Evolutionary conservation across 2,113 vertebrate species (phyloP), one percentile per base, ranked within the genome.

Genomic region (Micronycteris hirsuta): DNA sequence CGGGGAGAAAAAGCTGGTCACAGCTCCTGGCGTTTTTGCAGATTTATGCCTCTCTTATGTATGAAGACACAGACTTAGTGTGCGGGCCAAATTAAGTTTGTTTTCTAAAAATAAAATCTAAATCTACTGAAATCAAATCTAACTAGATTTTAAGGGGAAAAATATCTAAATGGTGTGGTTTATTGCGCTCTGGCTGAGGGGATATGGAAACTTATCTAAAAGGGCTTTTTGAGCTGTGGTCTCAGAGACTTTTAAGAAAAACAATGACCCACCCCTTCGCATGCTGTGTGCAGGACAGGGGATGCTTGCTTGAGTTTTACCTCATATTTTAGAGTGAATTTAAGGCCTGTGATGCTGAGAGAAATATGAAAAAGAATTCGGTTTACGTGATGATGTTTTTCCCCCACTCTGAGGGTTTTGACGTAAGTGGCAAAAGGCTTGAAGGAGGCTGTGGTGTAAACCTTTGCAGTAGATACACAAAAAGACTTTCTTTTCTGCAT

Each of bases 41-140:
- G 91, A 95, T 96, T 96, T 94, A 93, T 94, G 73, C 61, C 41
- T 96, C 61, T 83, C 95, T 89, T 85, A 78, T 94, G 33, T 68
- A 45, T 49, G 77, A 95, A 95, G 96, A 97, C 93, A 87, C 43
- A 96, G 97, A 91, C 91, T 94, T 82, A 96, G 91, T 97, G 85
- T 96, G 93, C 4, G 1, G 91, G 54, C 91, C 85, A 97, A 97
- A 94, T 91, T 95, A 96, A 97, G 89, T 97, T 97, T 97, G 85
- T 96, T 97, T 97, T 96, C 88, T 90, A 95, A 97, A 97, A 97
- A 95, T 94, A 97, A 96, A 96, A 86, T 90, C 82, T 95, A 97
- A 97, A 96, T 97, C 91, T 95, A 74, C 81, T 93, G 94, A 97
- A 97, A 97, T 97, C 61, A 97, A 97, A 97, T 96, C 97, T 97